Conservation (phyloP, 2,797 vertebrate genomes). For the Sebastes diploproa region DNA sequence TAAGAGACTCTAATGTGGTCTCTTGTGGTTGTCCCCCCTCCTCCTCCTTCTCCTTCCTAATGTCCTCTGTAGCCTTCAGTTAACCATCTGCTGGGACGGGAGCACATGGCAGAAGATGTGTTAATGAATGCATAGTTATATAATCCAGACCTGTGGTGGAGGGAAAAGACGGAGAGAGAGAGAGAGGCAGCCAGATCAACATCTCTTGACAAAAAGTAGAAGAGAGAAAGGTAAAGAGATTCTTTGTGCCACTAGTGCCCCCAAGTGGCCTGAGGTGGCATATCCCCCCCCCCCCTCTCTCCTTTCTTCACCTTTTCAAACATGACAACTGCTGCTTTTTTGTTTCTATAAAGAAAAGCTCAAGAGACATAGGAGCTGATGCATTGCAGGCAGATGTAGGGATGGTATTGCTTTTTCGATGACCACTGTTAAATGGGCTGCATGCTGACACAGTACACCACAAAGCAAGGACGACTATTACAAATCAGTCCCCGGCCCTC, state of each 20-base stretch:
- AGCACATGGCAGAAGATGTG: slow-evolving; percentile 49
- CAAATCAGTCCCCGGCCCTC: slow-evolving; percentile 59
- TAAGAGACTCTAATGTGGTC: slow-evolving; percentile 27
- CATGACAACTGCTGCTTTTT: slow-evolving; percentile 47
- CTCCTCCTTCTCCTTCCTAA: background rate
- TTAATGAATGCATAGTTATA: slow-evolving; percentile 73
- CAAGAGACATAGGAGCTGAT: slow-evolving; percentile 50
- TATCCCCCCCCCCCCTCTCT: background rate
- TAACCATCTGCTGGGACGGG: slow-evolving; percentile 64
- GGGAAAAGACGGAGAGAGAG: background rate
- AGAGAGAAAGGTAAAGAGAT: background rate
- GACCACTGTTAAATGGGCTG: slow-evolving; percentile 56
- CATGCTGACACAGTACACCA: slow-evolving; percentile 72
- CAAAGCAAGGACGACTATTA: slow-evolving; percentile 42
- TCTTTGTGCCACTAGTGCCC: slow-evolving; percentile 76
- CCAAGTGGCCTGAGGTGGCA: slow-evolving; percentile 67
- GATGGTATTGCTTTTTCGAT: slow-evolving; percentile 62
- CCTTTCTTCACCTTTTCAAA: slow-evolving; percentile 20
- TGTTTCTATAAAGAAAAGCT: slow-evolving; percentile 43
- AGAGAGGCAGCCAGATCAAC: slow-evolving; percentile 29
- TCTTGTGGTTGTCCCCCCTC: slow-evolving; percentile 9
- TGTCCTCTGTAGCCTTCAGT: slow-evolving; percentile 57
- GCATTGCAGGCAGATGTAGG: slow-evolving; percentile 55
- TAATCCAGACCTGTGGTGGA: slow-evolving; percentile 58
- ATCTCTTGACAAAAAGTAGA: slow-evolving; percentile 25